Base-by-base conservation (phyloP, 2,888 invertebrate species). In the Margaritifera margaritifera region DNA sequence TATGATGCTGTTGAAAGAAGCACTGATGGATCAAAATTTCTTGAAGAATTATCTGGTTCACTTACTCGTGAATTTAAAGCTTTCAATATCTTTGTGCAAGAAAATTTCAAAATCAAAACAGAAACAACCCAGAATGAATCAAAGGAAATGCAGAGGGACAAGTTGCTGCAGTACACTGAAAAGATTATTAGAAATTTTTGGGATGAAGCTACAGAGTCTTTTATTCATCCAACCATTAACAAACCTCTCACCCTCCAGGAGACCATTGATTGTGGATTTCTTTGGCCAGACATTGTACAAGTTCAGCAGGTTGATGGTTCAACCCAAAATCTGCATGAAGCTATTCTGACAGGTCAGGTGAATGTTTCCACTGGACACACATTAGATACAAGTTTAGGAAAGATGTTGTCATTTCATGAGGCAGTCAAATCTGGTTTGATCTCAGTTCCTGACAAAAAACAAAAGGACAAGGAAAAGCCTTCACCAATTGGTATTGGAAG, bases 341-440 rank as follows among this genome's bases (percentile, higher is more conserved):
- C 86, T 31, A 77, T 86, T 66, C 80, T 83, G 60, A 74, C 74
- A 57, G 86, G 86, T 72, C 88, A 95, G 63, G 92, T 96, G 64
- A 94, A 95, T 90, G 92, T 94, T 61, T 94, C 94, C 91, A 94
- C 69, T 94, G 94, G 25, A 20, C 74, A 76, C 61, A 77, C 80
- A n/a, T 77, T 82, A 27, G 81, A 84, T 71, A 71, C 80, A 55
- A 78, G 72, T 53, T 94, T 86, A 55, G 87, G 86, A 84, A 94
- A 94, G 70, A 92, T 77, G 3, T 62, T 86, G 25, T 77, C 86
- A 18, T 75, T 89, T 62, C 80, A 82, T 50, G 82, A 84, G 59
- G 86, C 86, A 24, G 62, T 81, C 8, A 73, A 79, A 50, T 74
- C 78, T 52, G 84, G 84, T 15, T 66, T 86, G 6, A 63, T 85